These are phyloP conservation scores for Tiliacea aurago DNA, from an alignment of 2,888 invertebrate genomes.

Conservation along the genomic window DNA sequence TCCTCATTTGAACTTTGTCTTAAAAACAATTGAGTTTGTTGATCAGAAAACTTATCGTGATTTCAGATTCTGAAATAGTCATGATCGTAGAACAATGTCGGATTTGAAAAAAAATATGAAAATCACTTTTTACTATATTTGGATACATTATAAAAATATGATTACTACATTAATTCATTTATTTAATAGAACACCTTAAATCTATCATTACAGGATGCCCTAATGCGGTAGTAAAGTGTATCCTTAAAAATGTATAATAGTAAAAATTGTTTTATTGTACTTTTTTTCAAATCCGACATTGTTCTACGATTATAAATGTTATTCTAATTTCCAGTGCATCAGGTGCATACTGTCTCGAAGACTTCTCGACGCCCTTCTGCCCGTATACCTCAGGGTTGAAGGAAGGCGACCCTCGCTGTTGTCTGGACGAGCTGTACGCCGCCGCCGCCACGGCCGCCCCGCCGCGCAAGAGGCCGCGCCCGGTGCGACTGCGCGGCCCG, in stretches of 20 bases:
- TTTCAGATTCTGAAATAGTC: neutral
- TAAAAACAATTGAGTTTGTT: neutral
- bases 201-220: too few species aligned
- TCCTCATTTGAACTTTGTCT: neutral
- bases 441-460: conserved; percentile 78
- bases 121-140: too few species aligned
- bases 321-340: conserved; percentile 86
- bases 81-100: too few species aligned
- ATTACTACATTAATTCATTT: neutral
- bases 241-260: too few species aligned
- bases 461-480: conserved; percentile 79
- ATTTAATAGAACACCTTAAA: too few species aligned
- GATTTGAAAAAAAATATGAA: too few species aligned
- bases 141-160: too few species aligned
- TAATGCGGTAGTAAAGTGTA: too few species aligned
- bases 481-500: conserved; percentile 76
- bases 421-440: conserved; percentile 88
- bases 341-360: conserved; percentile 93
- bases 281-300: too few species aligned
- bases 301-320: too few species aligned
- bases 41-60: neutral
- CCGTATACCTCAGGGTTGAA: conserved; percentile 91
- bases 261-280: too few species aligned
- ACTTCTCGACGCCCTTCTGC: conserved; percentile 93
- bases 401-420: conserved; percentile 92